Base-by-base conservation (phyloP, 2,888 invertebrate species). In the Ephialtes manifestator region DNA sequence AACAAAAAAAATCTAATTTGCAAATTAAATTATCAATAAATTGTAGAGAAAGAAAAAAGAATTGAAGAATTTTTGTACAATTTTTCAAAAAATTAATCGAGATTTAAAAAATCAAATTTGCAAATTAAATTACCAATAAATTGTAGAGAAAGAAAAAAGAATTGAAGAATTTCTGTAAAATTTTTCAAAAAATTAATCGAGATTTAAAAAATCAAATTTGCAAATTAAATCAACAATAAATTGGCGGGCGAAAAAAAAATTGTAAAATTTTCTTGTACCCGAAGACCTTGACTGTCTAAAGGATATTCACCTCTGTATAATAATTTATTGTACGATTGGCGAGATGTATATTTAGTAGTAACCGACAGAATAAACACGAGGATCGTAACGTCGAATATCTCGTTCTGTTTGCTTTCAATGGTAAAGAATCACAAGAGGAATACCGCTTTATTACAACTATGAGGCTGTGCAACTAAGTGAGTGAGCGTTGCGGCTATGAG, bases 371-470 rank as follows among this genome's bases (percentile, higher is more conserved):
- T 51, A 51, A 51, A 51, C 51, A n/a, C 51, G 51, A 18, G 51
- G n/a, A 18, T 58, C 58, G 58, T 28, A 28, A 15, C 15, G 58
- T 11, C 55, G 55, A 55, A 11, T n/a, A n/a, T 18, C 53, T 53
- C 51, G 53, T 53, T 20, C 53, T 53, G 53, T 53, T 53, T 53
- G 18, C 53, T 53, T 20, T 51, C 51, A 51, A 51, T 51, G 51
- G 5, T 4, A 15, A 28, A 28, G 58, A 28, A 58, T 58, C 58
- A 11, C 13, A 28, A 58, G 15, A 58, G 58, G 15, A 28, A 28
- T 15, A 28, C 28, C 11, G 15, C 24, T 58, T 58, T 58, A 28
- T 58, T 58, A 15, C 24, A 2, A 13, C 24, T 55, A 11, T 28
- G 28, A 58, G 58, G 58, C 11, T 15, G 58, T 15, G 24, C 24